Percentiles rank a stretch among this genome's conserved stretches.
These are phyloP conservation scores for Lasius platythorax DNA, from an alignment of 2,888 invertebrate genomes.

Conservation along the genomic window DNA sequence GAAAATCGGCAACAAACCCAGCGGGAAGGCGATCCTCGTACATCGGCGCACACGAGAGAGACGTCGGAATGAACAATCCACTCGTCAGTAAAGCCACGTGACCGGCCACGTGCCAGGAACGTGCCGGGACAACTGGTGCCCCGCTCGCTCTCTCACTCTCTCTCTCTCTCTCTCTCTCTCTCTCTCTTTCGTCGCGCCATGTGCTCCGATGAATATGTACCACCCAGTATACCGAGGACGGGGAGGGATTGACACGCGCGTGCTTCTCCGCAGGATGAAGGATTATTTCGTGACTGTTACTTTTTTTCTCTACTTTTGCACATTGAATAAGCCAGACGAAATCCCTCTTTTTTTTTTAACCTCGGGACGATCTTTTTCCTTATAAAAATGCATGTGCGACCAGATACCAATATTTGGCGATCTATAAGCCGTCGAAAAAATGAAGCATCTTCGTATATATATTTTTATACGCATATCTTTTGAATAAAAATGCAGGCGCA, in stretches of 20 bases:
- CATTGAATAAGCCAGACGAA: neutral
- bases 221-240: conserved; percentile 25
- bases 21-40: conserved; percentile 61
- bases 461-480: neutral
- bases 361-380: neutral
- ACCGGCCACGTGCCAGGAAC: conserved; percentile 82
- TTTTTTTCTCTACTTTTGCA: conserved; percentile 16
- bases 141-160: conserved; percentile 67
- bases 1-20: conserved; percentile 66
- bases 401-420: neutral
- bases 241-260: conserved; percentile 43
- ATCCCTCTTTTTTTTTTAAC: neutral
- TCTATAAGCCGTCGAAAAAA: neutral
- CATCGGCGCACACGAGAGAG: conserved; percentile 65
- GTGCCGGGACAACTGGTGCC: conserved; percentile 85
- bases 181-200: conserved; percentile 75
- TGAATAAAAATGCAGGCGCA: neutral
- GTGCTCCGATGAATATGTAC: conserved; percentile 76
- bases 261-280: conserved; percentile 25
- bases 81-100: conserved; percentile 83
- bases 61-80: conserved; percentile 85
- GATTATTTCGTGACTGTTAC: conserved; percentile 40
- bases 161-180: no score
- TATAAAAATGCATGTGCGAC: neutral
- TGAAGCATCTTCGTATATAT: neutral